Evolutionary conservation across 2,888 invertebrate genomes (phyloP).

Genomic region (Mesorhabditis sp.): DNA sequence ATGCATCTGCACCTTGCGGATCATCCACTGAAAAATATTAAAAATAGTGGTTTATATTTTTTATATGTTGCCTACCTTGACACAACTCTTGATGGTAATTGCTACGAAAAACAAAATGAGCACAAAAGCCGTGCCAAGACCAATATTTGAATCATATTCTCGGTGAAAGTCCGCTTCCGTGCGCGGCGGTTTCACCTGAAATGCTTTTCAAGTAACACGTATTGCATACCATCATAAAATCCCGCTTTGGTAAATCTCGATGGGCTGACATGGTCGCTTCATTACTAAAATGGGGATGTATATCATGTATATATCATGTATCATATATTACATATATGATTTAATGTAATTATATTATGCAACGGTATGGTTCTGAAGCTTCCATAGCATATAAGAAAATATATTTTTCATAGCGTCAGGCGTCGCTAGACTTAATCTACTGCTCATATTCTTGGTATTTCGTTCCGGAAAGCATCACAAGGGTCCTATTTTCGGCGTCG

Average conservation of each 20-base stretch:
- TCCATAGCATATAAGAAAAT: no score
- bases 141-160: constrained; percentile 51
- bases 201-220: not conserved
- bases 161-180: constrained; percentile 45
- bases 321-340: no score
- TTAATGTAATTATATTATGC: no score
- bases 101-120: constrained; percentile 45
- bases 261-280: not conserved
- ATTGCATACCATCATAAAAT: not conserved
- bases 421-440: no score
- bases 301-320: no score
- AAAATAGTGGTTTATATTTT: not conserved
- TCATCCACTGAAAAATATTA: constrained; percentile 27
- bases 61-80: constrained; percentile 13
- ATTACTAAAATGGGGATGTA: not conserved
- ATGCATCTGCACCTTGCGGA: constrained; percentile 37
- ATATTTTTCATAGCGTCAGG: no score
- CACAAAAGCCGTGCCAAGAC: constrained; percentile 49
- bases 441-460: no score
- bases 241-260: constrained; percentile 4
- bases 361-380: no score
- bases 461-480: no score
- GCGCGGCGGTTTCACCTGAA: constrained; percentile 41
- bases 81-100: constrained; percentile 30
- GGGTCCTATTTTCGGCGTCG: no score